phyloP scores from a whole-genome alignment of 2,113 vertebrate genomes.

The Phocoena phocoena region DNA sequence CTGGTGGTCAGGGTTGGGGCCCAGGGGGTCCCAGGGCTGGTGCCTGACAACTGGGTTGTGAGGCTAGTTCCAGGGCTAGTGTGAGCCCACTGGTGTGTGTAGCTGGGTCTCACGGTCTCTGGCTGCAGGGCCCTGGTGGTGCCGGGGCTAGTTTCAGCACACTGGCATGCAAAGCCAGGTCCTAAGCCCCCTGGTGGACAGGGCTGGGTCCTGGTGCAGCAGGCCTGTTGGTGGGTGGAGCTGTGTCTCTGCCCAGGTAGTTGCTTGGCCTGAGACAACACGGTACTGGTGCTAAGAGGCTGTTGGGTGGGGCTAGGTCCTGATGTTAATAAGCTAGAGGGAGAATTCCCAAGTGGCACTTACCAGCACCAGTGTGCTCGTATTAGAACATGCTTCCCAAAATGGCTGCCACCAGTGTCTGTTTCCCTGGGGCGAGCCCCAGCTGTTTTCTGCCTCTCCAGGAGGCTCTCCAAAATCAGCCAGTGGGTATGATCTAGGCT shows the following conservation, averaged over 20 bases:
- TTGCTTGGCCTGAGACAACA: neutral
- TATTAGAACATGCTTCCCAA: neutral
- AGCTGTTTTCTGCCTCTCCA: neutral
- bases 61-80: neutral
- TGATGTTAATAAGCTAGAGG: neutral
- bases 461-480: neutral
- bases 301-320: neutral
- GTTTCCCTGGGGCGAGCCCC: neutral
- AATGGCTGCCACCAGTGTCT: neutral
- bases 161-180: neutral
- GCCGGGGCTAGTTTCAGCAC: neutral
- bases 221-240: neutral
- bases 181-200: neutral
- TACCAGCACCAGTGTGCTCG: neutral
- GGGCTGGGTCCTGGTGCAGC: neutral
- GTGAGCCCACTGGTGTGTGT: neutral
- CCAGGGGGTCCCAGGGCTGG: neutral
- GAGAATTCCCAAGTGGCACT: neutral
- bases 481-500: neutral
- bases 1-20: neutral
- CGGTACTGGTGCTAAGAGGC: neutral
- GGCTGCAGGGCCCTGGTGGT: neutral
- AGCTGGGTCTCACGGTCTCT: neutral
- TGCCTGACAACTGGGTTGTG: neutral
- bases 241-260: neutral